Evolutionary conservation across 1,140 invertebrate genomes (phyloP).

Genomic region (Schlechtendalia chinensis): DNA sequence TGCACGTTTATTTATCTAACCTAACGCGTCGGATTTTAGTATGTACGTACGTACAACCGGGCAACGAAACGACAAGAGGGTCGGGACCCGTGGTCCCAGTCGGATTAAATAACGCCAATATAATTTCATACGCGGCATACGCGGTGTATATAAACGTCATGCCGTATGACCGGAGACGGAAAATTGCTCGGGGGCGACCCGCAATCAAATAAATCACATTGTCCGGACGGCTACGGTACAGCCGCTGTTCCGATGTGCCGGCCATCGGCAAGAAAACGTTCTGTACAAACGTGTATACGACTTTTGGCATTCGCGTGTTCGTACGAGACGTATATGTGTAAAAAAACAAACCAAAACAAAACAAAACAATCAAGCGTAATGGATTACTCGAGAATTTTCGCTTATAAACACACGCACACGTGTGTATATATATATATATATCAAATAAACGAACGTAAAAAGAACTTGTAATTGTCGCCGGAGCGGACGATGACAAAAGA

Average conservation of each 20-base stretch:
- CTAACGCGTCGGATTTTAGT: no score
- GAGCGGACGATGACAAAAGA: background rate
- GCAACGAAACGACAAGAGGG: no score
- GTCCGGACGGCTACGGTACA: background rate
- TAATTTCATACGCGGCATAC: no score
- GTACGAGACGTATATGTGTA: background rate
- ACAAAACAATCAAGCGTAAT: conserved; percentile 32
- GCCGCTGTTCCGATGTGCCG: background rate
- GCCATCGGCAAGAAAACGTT: background rate
- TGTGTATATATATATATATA: background rate
- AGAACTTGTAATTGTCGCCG: no score
- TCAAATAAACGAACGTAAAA: background rate
- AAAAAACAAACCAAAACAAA: background rate
- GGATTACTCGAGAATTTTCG: background rate
- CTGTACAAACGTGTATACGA: no score
- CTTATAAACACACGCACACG: no score
- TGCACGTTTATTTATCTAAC: no score
- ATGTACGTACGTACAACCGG: no score
- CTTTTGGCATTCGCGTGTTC: conserved; percentile 4
- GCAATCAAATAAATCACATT: conserved; percentile 2
- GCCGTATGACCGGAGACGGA: no score
- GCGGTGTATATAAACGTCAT: no score
- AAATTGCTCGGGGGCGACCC: background rate
- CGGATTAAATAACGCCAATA: no score
- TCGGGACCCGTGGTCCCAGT: no score